Evolutionary conservation across 2,888 invertebrate genomes (phyloP).

Genomic region (Embidobia sp.): DNA sequence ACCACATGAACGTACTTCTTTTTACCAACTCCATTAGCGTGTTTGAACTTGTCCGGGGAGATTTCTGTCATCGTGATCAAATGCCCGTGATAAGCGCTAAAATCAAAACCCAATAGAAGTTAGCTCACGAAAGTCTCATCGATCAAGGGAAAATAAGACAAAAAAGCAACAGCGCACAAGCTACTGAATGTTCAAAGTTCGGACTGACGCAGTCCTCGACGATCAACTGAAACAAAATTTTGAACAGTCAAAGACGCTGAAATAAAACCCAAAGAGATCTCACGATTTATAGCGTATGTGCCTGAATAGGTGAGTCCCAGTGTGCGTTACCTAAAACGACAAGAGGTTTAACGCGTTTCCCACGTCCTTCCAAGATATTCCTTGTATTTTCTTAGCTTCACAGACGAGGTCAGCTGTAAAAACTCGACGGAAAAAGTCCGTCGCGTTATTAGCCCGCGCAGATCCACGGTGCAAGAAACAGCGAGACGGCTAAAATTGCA

Average conservation of each 20-base stretch:
- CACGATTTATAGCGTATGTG: conserved; percentile 67
- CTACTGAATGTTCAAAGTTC: conserved; percentile 29
- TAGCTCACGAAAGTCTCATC: conserved; percentile 20
- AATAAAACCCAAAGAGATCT: conserved; percentile 39
- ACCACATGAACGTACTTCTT: conserved; percentile 95
- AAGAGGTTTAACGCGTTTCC: conserved; percentile 73
- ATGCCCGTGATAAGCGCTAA: conserved; percentile 99
- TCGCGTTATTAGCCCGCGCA: conserved; percentile 26
- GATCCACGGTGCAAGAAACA: not conserved
- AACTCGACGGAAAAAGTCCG: conserved; percentile 31
- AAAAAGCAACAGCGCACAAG: conserved; percentile 16
- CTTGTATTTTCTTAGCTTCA: conserved; percentile 5
- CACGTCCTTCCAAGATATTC: conserved; percentile 27
- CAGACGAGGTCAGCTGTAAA: conserved; percentile 31
- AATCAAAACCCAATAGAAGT: conserved; percentile 67
- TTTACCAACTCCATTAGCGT: conserved; percentile 91
- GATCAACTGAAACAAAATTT: conserved; percentile 56
- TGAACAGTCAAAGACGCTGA: conserved; percentile 37
- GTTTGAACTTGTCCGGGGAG: conserved; percentile 98
- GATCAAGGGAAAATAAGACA: conserved; percentile 8
- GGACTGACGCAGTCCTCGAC: conserved; percentile 51
- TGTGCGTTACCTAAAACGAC: conserved; percentile 77
- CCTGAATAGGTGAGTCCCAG: conserved; percentile 70
- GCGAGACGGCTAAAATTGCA: conserved; percentile 21
- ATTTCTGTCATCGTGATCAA: conserved; percentile 97